Evolutionary conservation across 2,888 invertebrate species (phyloP).

Genomic region (Drosophila engyochracea): DNA sequence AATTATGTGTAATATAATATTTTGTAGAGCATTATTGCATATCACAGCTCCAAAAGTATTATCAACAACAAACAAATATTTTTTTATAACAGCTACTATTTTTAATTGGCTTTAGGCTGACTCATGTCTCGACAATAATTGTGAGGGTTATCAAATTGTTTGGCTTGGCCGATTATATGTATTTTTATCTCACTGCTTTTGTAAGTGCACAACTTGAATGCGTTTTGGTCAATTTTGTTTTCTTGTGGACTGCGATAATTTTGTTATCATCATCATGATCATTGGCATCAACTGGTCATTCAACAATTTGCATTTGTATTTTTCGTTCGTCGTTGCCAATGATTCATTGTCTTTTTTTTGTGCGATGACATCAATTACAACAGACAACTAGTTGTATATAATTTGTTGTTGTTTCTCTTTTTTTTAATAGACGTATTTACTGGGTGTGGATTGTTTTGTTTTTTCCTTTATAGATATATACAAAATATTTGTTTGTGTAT

Average conservation of each 20-base stretch:
- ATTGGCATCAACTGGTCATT: slow-evolving; percentile 22
- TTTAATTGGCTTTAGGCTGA: background rate
- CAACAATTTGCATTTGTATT: slow-evolving; percentile 15
- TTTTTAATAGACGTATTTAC: slow-evolving; percentile 10
- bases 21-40: background rate
- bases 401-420: background rate
- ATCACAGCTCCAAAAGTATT: background rate
- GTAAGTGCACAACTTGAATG: slow-evolving; percentile 21
- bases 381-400: slow-evolving; percentile 4
- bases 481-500: background rate
- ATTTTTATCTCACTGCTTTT: slow-evolving; percentile 16
- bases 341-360: slow-evolving; percentile 43
- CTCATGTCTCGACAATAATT: slow-evolving; percentile 4
- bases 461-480: slow-evolving; percentile 4
- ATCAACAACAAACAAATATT: background rate
- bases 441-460: slow-evolving; percentile 34
- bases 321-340: slow-evolving; percentile 21
- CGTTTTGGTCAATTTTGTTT: background rate
- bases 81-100: background rate
- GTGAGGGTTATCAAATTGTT: slow-evolving; percentile 9
- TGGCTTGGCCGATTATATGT: slow-evolving; percentile 8
- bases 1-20: background rate
- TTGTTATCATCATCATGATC: background rate
- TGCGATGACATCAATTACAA: slow-evolving; percentile 46
- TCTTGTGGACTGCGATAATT: slow-evolving; percentile 5